Evolutionary conservation across 2,113 vertebrate species (phyloP).

Genomic region (Tonatia bakeri): DNA sequence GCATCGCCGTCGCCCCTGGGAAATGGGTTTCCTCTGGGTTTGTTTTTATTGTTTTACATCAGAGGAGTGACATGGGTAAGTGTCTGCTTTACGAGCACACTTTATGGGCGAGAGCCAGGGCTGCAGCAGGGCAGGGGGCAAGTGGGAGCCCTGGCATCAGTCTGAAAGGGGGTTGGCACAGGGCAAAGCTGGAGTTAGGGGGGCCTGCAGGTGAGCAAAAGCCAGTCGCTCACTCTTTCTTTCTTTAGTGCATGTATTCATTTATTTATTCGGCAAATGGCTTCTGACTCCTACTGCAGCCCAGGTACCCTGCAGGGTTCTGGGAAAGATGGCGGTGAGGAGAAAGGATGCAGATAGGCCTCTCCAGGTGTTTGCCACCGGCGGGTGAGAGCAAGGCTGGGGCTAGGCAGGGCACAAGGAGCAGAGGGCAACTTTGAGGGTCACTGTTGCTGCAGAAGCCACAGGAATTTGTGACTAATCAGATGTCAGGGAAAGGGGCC

Average conservation of each 20-base stretch:
- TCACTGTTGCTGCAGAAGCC: not conserved
- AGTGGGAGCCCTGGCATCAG: not conserved
- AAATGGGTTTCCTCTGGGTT: not conserved
- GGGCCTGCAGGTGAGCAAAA: not conserved
- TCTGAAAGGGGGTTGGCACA: not conserved
- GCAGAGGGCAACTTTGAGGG: not conserved
- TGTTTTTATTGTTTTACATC: not conserved
- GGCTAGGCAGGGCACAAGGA: not conserved
- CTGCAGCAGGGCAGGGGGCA: not conserved
- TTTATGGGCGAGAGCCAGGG: not conserved
- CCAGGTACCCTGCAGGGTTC: not conserved
- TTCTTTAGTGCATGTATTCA: not conserved
- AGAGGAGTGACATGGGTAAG: not conserved
- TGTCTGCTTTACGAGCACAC: not conserved
- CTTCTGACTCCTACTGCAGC: not conserved
- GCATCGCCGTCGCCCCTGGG: not conserved
- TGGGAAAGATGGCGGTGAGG: not conserved
- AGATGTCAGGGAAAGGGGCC: not conserved
- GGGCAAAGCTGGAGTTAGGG: not conserved
- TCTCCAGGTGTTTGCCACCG: not conserved
- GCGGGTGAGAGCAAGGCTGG: not conserved
- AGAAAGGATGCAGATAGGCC: not conserved
- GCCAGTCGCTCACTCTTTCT: not conserved
- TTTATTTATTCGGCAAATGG: not conserved
- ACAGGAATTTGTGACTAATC: slow-evolving; percentile 20